Conservation (phyloP, 2,888 invertebrate genomes). For the Hylaea fasciaria region DNA sequence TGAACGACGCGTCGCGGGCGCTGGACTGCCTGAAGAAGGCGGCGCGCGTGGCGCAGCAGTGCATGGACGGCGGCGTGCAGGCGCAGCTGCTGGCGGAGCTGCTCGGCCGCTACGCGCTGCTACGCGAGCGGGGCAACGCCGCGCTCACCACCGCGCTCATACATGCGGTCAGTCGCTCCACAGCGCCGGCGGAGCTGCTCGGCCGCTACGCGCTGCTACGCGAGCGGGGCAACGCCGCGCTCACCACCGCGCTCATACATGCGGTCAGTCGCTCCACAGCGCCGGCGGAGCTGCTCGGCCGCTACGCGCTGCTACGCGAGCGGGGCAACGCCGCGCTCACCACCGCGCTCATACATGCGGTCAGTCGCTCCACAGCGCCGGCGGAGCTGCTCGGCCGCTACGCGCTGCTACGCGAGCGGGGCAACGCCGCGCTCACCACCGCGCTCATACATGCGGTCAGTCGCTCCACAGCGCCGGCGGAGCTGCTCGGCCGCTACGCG, state of each 20-base stretch:
- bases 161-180: conserved; percentile 86
- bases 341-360: conserved; percentile 83
- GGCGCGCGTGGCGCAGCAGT: conserved; percentile 97
- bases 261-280: conserved; percentile 90
- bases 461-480: conserved; percentile 96
- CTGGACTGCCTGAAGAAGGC: conserved; percentile 98
- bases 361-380: conserved; percentile 91
- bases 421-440: conserved; percentile 87
- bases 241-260: conserved; percentile 83
- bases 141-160: conserved; percentile 83
- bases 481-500: conserved; percentile 96
- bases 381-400: conserved; percentile 97
- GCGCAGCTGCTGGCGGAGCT: conserved; percentile 98
- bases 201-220: conserved; percentile 97
- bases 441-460: conserved; percentile 83
- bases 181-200: conserved; percentile 96
- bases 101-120: conserved; percentile 96
- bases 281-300: conserved; percentile 96
- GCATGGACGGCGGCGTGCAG: conserved; percentile 98
- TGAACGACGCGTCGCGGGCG: conserved; percentile 95
- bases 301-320: conserved; percentile 96
- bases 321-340: conserved; percentile 89
- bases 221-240: conserved; percentile 91
- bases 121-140: conserved; percentile 94
- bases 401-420: conserved; percentile 96